Evolutionary conservation across 2,113 vertebrate species (phyloP), one percentile per base, ranked within the genome.

Genomic region (Taurulus bubalis): DNA sequence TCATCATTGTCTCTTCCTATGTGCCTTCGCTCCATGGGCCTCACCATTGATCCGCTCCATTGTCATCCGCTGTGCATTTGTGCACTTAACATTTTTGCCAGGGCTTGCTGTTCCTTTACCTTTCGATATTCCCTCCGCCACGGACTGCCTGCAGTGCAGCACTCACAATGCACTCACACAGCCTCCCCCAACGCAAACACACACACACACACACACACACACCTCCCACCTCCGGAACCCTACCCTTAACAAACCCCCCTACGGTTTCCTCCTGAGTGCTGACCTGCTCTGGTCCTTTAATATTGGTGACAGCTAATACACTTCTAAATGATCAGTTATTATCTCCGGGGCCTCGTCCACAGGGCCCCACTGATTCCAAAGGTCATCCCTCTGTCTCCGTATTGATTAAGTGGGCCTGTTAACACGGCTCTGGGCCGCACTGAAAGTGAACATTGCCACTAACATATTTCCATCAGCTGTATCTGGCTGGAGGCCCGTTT

Each of bases 251-350:
- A n/a, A 75, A 45, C 12, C 75, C 66, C 80, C 18, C 53, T 40
- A 45, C 22, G 74, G 84, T 73, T 79, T 77, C 70, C 85, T 87
- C 69, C 73, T 59, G 79, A 88, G 77, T 75, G 79, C 79, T 85
- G 86, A 86, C 86, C 86, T 87, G 86, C 79, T 34, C 87, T 74
- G 87, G 62, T 89, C 85, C 94, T 90, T 85, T 90, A 90, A 92
- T 90, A 92, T 88, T 92, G 91, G 92, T 93, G 92, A 91, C 90
- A 92, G 91, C 92, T 93, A 91, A 91, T 93, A 92, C 89, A 91
- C 90, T 90, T 85, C 85, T 90, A 92, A 94, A 93, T 94, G 91
- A 92, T 93, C 90, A 90, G 89, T 91, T 95, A 95, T 94, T 95
- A 94, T 94, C 92, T 93, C 91, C 77, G 80, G 92, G 91, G 90